Conservation (phyloP, 2,888 invertebrate genomes). For the Trachelus tabidus region DNA sequence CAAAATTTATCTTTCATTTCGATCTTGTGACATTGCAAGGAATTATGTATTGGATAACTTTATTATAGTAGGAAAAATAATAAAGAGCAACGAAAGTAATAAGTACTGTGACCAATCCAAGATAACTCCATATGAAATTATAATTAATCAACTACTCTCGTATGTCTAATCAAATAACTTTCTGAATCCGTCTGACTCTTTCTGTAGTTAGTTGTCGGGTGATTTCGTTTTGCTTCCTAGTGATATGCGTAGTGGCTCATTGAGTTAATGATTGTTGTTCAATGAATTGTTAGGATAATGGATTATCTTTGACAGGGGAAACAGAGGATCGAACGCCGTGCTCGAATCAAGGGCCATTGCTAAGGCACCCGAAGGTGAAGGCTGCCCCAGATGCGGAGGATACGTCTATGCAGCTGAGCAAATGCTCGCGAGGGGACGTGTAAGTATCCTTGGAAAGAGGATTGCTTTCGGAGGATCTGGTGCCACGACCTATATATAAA, state of each 20-base stretch:
- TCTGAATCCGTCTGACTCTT: background rate
- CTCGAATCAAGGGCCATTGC: slow-evolving; percentile 79
- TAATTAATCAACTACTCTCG: background rate
- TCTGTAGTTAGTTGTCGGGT: background rate
- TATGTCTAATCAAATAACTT: background rate
- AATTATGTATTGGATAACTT: too few relatives aligned
- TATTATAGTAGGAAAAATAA: background rate
- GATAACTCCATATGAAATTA: background rate
- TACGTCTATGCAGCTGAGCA: slow-evolving; percentile 92
- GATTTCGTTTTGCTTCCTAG: background rate
- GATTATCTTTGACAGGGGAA: slow-evolving; percentile 45
- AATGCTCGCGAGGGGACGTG: slow-evolving; percentile 90
- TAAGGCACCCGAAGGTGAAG: slow-evolving; percentile 86
- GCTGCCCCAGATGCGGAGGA: slow-evolving; percentile 90
- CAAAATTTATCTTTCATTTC: background rate
- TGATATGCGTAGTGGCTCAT: background rate
- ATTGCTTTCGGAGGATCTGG: background rate
- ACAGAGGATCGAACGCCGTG: slow-evolving; percentile 68
- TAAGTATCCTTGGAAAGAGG: slow-evolving; percentile 67
- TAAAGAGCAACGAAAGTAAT: background rate
- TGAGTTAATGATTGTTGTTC: background rate
- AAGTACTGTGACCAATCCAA: background rate
- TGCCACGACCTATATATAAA: background rate
- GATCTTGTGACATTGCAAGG: background rate
- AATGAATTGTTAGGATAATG: slow-evolving; percentile 9